Conservation (phyloP, 2,113 vertebrate genomes). For the Hypomesus transpacificus region DNA sequence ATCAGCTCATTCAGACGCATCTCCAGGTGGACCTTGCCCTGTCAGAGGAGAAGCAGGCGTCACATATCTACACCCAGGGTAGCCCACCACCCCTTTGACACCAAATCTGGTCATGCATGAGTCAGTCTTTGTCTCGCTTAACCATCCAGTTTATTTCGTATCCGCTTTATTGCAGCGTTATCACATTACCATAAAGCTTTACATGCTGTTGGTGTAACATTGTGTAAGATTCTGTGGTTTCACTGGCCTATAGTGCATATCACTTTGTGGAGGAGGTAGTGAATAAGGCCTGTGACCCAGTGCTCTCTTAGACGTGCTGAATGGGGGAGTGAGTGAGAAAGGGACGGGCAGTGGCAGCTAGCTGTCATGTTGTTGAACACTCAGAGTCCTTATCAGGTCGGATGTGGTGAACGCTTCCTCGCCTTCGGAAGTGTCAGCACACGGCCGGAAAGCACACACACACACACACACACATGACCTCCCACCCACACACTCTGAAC, state of each 20-base stretch:
- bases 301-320: conserved; percentile 8
- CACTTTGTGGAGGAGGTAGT: too few relatives aligned
- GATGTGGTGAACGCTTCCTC: conserved; percentile 65
- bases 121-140: too few relatives aligned
- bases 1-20: conserved; percentile 95
- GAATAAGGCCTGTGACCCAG: too few relatives aligned
- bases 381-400: conserved; percentile 52
- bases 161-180: too few relatives aligned
- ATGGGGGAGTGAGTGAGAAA: conserved; percentile 15
- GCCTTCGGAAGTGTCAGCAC: conserved; percentile 57
- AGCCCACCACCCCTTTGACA: too few relatives aligned
- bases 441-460: conserved; percentile 38
- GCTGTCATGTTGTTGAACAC: conserved; percentile 51
- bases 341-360: conserved; percentile 32
- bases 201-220: too few relatives aligned
- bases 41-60: conserved; percentile 27
- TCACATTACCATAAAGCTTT: too few relatives aligned
- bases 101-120: too few relatives aligned
- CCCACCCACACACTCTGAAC: too few relatives aligned
- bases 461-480: conserved; percentile 23
- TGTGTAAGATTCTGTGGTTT: too few relatives aligned
- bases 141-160: too few relatives aligned
- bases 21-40: conserved; percentile 98
- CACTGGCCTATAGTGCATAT: too few relatives aligned
- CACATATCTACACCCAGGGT: background rate